Percentiles rank a stretch among this genome's conserved stretches.
Conservation (phyloP, 2,113 vertebrate genomes). For the Cathartes aura region DNA sequence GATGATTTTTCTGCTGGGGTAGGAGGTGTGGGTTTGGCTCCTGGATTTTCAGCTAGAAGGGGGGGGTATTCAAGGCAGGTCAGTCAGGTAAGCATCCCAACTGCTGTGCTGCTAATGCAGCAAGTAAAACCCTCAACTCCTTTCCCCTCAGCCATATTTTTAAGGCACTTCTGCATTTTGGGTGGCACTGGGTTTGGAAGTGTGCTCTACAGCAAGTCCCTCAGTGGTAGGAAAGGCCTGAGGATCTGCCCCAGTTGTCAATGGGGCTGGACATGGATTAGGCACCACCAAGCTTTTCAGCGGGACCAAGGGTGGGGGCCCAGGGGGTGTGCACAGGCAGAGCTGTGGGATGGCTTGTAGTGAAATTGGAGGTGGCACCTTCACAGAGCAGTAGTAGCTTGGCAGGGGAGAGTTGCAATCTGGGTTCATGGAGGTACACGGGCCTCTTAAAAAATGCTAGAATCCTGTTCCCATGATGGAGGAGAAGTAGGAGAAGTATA, state of each 20-base stretch:
- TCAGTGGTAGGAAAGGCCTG: not conserved
- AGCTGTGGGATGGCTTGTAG: not conserved
- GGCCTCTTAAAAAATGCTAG: not conserved
- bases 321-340: not conserved
- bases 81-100: not conserved
- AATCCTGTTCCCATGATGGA: not conserved
- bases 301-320: not conserved
- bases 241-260: fast-evolving
- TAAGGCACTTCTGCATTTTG: not conserved
- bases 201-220: not conserved
- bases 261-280: not conserved
- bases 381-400: not conserved
- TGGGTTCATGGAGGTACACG: not conserved
- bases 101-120: not conserved
- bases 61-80: not conserved
- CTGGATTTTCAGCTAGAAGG: not conserved
- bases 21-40: not conserved
- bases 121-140: not conserved
- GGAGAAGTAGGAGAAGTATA: not conserved
- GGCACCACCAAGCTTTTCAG: not conserved
- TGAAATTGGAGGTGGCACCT: not conserved
- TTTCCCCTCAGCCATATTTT: not conserved
- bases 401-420: not conserved
- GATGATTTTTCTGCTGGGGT: not conserved
- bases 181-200: not conserved